Evolutionary conservation across 1,140 invertebrate genomes (phyloP), one percentile per base, ranked within the genome.

Genomic region (Steinernema khuongi): DNA sequence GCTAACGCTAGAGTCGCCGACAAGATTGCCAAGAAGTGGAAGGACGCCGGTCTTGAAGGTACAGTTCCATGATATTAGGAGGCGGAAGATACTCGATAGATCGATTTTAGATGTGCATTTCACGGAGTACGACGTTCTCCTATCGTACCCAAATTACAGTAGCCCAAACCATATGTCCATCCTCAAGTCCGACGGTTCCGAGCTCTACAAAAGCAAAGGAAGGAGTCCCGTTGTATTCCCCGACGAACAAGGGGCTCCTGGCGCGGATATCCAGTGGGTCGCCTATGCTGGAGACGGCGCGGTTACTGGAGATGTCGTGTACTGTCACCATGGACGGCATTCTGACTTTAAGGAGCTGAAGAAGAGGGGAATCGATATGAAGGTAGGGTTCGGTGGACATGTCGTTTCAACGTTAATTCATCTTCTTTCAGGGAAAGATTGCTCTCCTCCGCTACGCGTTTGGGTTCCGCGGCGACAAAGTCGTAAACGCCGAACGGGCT

Each of bases 191-290:
- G 31, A 76, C 7, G 80, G 83, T 17, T 67, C 50, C 19, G 68
- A 50, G 43, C 18, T 76, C 1, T 84, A 79, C 68, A 73, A 74
- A 31, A 77, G 71, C 11, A 81, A 68, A 29, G 82, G 82, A 0
- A 31, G 77, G 14, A 73, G 68, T 36, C 83, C 81, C 7, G 77
- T 79, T 17, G 70, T 82, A 17, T n/a, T 82, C 7, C 81, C 79
- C 2, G 74, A 81, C 4, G 81, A 82, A 33, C 81, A 82, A 60
- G 71, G 76, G 29, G 78, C 71, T 72, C 41, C 71, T 70, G 80
- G 74, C 29, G 81, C 83, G 18, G 76, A 75, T 18, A 75, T 83
- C 32, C 82, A 85, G 76, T 84, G 82, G 82, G 29, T 84, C 4
- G 82, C 82, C 0, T 84, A 84, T 70, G 67, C 77, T 26, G 79